Evolutionary conservation across 2,888 invertebrate genomes (phyloP).

Genomic region (Malthinus flaveolus): DNA sequence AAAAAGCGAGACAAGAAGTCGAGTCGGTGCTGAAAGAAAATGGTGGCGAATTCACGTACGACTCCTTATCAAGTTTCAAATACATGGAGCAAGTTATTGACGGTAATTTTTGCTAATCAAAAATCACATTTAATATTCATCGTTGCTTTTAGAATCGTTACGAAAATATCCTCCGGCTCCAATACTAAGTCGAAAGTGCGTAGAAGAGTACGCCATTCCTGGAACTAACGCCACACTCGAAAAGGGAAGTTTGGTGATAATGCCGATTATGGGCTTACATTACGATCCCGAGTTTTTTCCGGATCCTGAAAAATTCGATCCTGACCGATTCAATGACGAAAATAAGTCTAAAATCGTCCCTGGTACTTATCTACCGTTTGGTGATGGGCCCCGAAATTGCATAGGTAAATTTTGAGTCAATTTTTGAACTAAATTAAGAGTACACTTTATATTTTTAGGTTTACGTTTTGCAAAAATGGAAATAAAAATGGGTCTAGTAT

Average conservation of each 20-base stretch:
- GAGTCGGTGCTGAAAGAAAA: no score
- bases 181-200: constrained; percentile 31
- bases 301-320: constrained; percentile 39
- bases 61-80: no score
- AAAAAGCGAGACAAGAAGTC: no score
- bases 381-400: constrained; percentile 39
- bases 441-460: no score
- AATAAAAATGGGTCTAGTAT: no score
- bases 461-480: no score
- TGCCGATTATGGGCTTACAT: constrained; percentile 42
- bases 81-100: no score
- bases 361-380: constrained; percentile 40
- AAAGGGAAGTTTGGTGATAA: constrained; percentile 42
- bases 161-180: constrained; percentile 46
- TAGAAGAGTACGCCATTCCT: constrained; percentile 40
- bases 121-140: not conserved
- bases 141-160: constrained; percentile 46
- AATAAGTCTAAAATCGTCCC: constrained; percentile 33
- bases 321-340: constrained; percentile 40
- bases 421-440: no score
- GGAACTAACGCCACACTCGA: constrained; percentile 42
- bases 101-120: constrained; percentile 28
- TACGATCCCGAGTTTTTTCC: constrained; percentile 42
- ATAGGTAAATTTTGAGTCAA: constrained; percentile 35
- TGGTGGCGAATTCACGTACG: no score